Evolutionary conservation across 2,888 invertebrate species (phyloP), one percentile per base, ranked within the genome.

Genomic region (Ferdinandea cuprea): DNA sequence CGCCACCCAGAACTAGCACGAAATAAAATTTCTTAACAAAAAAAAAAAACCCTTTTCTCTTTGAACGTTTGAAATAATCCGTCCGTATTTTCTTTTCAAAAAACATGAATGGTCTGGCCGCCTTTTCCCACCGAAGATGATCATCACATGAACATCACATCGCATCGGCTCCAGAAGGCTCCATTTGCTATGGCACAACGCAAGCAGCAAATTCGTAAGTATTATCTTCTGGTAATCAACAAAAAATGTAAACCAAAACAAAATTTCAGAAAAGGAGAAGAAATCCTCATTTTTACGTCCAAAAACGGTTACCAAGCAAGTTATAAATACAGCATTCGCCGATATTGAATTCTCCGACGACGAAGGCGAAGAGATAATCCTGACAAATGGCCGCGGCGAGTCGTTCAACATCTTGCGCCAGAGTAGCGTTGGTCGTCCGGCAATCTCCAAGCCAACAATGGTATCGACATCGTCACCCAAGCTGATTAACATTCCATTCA

Each of bases 321-420:
- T 87, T 4, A 86, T 85, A 30, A 87, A 87, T 50, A 85, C 86
- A 28, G 58, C 86, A 30, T 85, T 77, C 66, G 86, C 86, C 56
- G 85, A 85, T 15, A 78, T 89, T 19, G 90, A 91, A 76, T 87
- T 89, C 21, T 90, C 90, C 3, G 91, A 91, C 72, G 88, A 89
- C 11, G 90, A 90, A 6, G 89, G 89, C 21, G 86, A 86, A 46
- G 85, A 86, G 54, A 61, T 86, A 5, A 69, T 85, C 5, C 3
- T 69, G 6, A 74, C 44, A 2, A 78, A 68, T 54, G 66, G 68
- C 0, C 79, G 66, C 3, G 76, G 73, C 32, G 65, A 79, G 5
- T 32, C 72, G 11, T 46, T 63, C 9, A 68, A 74, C 30, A 13
- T 63, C 15, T 19, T 73, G 6, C 48, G 61, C 0, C 72, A 76